Evolutionary conservation across 2,113 vertebrate genomes (phyloP), one percentile per base, ranked within the genome.

Genomic region (Cromileptes altivelis): DNA sequence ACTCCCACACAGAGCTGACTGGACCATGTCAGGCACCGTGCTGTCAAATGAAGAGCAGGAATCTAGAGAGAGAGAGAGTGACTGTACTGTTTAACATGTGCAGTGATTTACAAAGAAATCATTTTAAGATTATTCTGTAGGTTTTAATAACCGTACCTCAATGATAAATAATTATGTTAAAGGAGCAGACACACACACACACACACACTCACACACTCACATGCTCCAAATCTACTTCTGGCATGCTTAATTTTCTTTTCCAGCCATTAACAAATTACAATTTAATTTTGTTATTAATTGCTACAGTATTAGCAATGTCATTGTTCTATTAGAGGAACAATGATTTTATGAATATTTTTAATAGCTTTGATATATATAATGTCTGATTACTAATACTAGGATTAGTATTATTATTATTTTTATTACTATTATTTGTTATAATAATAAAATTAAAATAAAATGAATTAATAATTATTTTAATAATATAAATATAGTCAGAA

Each of bases 1-100:
- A 78, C 88, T 80, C 88, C 82, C 72, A 85, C 88, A 81, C 78
- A 15, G 2, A 17, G 23, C 82, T 77, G 83, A 69, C 80, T 70
- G 79, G 10, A 50, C 72, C 62, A 40, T 81, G 78, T 91, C 86
- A 90, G 84, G 18, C 70, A 65, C 82, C 8, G 42, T 2, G 60
- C 18, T 33, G 78, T 64, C 27, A 4, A 68, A 27, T 4, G 70
- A 68, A 61, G 25, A 78, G 7, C 70, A 15, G 4, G 21, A 62
- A 52, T 21, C 57, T 64, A 3, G 9, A 2, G 50, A 27, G 23
- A 2, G 9, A 2, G 50, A 37, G 23, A n/a, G 21, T 3, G 8
- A 27, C 60, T 21, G 47, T 40, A 17, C 23, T 50, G 3, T 27
- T 37, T 14, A 14, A 42, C 40, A 40, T 42, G 21, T 17, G 4